Evolutionary conservation across 2,888 invertebrate species (phyloP).

Genomic region (Alcis repandata): DNA sequence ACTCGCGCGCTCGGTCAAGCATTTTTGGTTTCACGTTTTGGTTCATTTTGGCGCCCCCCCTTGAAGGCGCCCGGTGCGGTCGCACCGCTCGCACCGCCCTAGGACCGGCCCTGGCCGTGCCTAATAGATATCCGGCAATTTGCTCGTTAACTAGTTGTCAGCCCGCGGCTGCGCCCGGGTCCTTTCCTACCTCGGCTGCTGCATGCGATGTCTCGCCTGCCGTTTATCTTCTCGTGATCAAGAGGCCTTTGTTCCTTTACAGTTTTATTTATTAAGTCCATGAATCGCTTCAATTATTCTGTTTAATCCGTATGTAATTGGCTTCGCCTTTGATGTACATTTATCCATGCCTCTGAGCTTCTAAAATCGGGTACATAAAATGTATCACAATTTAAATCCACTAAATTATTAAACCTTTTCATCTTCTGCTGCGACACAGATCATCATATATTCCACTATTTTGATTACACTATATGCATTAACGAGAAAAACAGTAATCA

Average conservation of each 20-base stretch:
- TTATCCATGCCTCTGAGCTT: background rate
- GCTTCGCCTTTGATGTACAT: slow-evolving; percentile 2
- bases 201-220: slow-evolving; percentile 12
- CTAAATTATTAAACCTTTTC: slow-evolving; percentile 22
- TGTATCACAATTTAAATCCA: slow-evolving; percentile 11
- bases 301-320: slow-evolving; percentile 6
- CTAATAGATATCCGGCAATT: slow-evolving; percentile 47
- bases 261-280: background rate
- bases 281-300: slow-evolving; percentile 5
- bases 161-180: slow-evolving; percentile 35
- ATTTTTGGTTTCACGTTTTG: too few relatives aligned
- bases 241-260: background rate
- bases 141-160: slow-evolving; percentile 43
- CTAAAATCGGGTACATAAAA: slow-evolving; percentile 2
- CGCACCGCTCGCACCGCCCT: too few relatives aligned
- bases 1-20: too few relatives aligned
- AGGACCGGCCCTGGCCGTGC: too few relatives aligned
- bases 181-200: slow-evolving; percentile 15
- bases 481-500: slow-evolving; percentile 40
- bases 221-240: background rate
- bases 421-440: slow-evolving; percentile 24
- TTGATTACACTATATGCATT: slow-evolving; percentile 36
- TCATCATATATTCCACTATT: slow-evolving; percentile 20
- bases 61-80: too few relatives aligned
- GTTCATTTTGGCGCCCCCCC: too few relatives aligned